These are phyloP conservation scores for Falco naumanni DNA, from an alignment of 2,797 vertebrate species.

Conservation along the genomic window DNA sequence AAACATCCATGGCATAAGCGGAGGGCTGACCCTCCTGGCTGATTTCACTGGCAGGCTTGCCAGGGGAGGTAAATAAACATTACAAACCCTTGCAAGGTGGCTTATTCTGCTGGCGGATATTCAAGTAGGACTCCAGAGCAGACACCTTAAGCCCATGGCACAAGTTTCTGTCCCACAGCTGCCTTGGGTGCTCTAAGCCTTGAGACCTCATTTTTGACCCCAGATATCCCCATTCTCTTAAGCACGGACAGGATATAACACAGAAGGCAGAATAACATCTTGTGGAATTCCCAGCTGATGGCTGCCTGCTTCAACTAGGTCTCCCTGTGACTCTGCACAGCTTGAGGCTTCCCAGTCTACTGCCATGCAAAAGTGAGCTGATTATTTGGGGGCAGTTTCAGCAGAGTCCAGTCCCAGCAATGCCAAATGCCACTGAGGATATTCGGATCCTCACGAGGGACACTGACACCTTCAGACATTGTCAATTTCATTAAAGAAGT, in stretches of 20 bases:
- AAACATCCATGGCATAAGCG: neutral
- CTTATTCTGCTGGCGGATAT: neutral
- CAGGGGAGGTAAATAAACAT: neutral
- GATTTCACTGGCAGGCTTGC: neutral
- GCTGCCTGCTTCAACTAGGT: neutral
- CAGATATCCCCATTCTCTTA: neutral
- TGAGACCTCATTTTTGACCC: neutral
- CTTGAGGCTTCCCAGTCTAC: neutral
- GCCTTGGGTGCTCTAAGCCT: neutral
- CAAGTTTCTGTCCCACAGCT: neutral
- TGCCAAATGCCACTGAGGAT: rapidly evolving
- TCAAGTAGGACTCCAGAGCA: neutral
- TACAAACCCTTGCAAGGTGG: neutral
- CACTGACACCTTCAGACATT: neutral
- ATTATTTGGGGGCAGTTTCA: neutral
- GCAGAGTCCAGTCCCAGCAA: neutral
- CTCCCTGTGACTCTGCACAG: neutral
- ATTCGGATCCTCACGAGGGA: neutral
- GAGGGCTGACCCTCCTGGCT: neutral
- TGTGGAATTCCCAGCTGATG: neutral
- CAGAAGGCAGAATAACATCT: neutral
- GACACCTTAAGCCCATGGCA: neutral
- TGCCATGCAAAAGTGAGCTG: neutral
- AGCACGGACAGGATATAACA: neutral
- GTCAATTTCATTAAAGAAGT: neutral